These are phyloP conservation scores for Rhabdophis nuchalis DNA, from an alignment of 2,797 vertebrate species.

Conservation along the genomic window DNA sequence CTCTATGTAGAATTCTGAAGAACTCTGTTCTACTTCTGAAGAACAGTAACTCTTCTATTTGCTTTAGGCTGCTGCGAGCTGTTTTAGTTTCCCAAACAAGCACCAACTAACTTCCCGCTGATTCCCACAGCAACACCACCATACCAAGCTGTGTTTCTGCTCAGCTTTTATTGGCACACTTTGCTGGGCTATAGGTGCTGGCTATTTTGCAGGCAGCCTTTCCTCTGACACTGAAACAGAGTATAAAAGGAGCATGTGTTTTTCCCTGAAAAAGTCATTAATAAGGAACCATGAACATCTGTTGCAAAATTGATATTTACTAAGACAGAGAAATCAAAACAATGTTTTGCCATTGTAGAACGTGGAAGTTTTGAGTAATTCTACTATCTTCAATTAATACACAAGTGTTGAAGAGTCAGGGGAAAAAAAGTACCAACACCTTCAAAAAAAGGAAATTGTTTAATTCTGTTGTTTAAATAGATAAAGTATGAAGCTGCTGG, in stretches of 20 bases:
- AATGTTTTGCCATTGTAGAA: not conserved
- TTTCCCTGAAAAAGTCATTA: not conserved
- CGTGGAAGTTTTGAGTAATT: not conserved
- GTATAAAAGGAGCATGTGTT: not conserved
- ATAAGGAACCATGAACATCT: not conserved
- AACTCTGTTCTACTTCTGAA: not conserved
- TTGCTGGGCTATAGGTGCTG: not conserved
- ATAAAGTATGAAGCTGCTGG: not conserved
- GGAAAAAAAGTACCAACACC: not conserved
- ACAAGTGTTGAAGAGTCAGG: not conserved
- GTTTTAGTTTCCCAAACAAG: not conserved
- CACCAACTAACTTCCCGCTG: not conserved
- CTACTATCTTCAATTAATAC: not conserved
- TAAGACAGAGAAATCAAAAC: not conserved
- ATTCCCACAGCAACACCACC: not conserved
- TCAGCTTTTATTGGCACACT: not conserved
- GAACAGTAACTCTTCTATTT: not conserved
- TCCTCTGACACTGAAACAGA: not conserved
- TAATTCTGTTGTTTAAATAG: not conserved
- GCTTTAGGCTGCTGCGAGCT: not conserved
- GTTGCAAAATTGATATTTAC: not conserved
- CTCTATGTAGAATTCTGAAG: not conserved
- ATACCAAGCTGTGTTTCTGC: not conserved
- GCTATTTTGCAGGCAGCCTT: not conserved
- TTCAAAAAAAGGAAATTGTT: not conserved